Evolutionary conservation across 2,113 vertebrate genomes (phyloP).

Genomic region (Turdus rufiventris): DNA sequence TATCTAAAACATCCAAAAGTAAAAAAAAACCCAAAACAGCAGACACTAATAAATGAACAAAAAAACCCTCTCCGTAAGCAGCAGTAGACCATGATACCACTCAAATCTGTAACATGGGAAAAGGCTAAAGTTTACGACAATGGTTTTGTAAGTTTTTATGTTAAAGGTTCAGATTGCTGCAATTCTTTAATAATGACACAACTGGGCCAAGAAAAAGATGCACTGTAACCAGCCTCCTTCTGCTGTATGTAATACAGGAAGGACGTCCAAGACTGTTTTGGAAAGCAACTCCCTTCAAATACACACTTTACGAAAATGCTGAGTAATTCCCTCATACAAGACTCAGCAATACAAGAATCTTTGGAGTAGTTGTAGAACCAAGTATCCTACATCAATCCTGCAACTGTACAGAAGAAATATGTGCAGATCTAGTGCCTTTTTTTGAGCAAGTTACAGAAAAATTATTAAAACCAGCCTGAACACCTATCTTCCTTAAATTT

Average conservation of each 20-base stretch:
- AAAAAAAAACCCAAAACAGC: background rate
- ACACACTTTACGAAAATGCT: background rate
- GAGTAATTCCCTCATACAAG: background rate
- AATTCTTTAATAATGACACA: background rate
- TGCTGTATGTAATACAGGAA: background rate
- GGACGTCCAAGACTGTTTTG: background rate
- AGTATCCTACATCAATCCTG: background rate
- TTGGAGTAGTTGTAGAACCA: background rate
- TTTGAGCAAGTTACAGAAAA: background rate
- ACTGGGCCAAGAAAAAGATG: background rate
- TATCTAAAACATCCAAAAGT: background rate
- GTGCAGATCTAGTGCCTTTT: background rate
- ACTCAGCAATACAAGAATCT: background rate
- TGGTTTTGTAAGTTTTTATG: background rate
- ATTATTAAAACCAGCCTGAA: background rate
- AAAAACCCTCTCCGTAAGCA: background rate
- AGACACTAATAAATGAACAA: background rate
- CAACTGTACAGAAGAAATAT: background rate
- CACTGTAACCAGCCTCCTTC: background rate
- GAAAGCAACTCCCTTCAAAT: background rate
- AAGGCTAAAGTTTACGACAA: background rate
- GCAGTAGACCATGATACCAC: background rate
- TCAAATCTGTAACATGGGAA: background rate
- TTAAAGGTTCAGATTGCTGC: slow-evolving; percentile 26
- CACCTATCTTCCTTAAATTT: background rate